These are phyloP conservation scores for Ancistrus triradiatus DNA, from an alignment of 2,113 vertebrate genomes.

Conservation along the genomic window DNA sequence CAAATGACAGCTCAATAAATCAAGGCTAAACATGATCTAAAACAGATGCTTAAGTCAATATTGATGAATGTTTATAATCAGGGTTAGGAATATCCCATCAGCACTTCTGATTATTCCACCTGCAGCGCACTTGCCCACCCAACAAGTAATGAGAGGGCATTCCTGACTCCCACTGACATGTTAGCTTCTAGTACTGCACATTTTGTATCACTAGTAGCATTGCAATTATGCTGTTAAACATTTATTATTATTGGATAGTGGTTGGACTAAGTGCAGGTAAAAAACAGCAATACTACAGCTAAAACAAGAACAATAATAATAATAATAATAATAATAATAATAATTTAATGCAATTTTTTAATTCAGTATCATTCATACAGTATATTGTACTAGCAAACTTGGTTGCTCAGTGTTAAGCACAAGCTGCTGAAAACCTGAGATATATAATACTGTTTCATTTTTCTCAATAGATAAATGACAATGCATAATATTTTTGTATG, in stretches of 20 bases:
- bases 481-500: too few species aligned
- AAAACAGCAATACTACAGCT: too few species aligned
- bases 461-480: too few species aligned
- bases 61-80: conserved; percentile 60
- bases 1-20: conserved; percentile 49
- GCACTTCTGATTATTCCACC: conserved; percentile 46
- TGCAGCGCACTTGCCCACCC: conserved; percentile 59
- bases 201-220: conserved; percentile 30
- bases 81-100: conserved; percentile 52
- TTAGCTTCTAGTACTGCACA: conserved; percentile 28
- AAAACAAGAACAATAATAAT: too few species aligned
- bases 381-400: too few species aligned
- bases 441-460: too few species aligned
- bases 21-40: conserved; percentile 53
- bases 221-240: conserved; percentile 41
- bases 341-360: too few species aligned
- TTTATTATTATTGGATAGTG: conserved; percentile 28
- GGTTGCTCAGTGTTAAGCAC: too few species aligned
- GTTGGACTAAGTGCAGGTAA: background rate
- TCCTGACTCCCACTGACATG: conserved; percentile 31
- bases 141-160: conserved; percentile 44
- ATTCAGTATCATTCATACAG: too few species aligned
- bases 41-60: conserved; percentile 52
- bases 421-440: too few species aligned
- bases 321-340: too few species aligned